Evolutionary conservation across 2,888 invertebrate species (phyloP), one percentile per base, ranked within the genome.

Genomic region (Phengaris arion): DNA sequence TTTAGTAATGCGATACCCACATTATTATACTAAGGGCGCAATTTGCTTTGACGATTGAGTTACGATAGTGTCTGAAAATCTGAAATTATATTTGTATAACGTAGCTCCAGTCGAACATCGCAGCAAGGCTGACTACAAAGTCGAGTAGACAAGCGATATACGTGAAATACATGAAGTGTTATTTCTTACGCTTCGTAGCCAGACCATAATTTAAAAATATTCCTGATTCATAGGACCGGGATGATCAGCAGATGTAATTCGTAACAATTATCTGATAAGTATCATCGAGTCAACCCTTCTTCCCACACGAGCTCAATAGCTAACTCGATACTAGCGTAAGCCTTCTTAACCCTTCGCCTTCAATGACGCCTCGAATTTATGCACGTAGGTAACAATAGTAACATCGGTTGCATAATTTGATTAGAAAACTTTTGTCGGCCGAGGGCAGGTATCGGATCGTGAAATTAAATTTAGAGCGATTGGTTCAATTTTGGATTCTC

Each of bases 241-340:
- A 64, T 52, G 57, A 75, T 75, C 55, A 73, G 81, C 84, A 87
- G 86, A 87, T 87, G 87, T 84, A 80, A 91, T 92, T 92, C 88
- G 90, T 92, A 88, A 92, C 93, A 92, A 93, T 93, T 90, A 93
- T 87, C 86, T 90, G 93, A 93, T 93, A 93, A 92, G 91, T 89
- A 93, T 93, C 88, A 85, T 83, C 87, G 84, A 84, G 84, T 83
- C 85, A 84, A 90, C 92, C 91, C 90, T 89, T 91, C 93, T 93
- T 93, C 93, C 92, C 93, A 93, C 90, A 92, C 87, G 86, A 83
- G 84, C 86, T 91, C 89, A 91, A 91, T 88, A 87, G 84, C 85
- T 84, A 86, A 85, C 87, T 87, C 85, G 86, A 89, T 88, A 84
- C 87, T 87, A 89, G 90, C 87, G 86, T 85, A 79, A 85, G 85